A percentile compares a stretch with the other conserved stretches of the same genome.
These are phyloP conservation scores for Enteromius unitaeniatus DNA, from an alignment of 2,797 vertebrate genomes.

Conservation along the genomic window DNA sequence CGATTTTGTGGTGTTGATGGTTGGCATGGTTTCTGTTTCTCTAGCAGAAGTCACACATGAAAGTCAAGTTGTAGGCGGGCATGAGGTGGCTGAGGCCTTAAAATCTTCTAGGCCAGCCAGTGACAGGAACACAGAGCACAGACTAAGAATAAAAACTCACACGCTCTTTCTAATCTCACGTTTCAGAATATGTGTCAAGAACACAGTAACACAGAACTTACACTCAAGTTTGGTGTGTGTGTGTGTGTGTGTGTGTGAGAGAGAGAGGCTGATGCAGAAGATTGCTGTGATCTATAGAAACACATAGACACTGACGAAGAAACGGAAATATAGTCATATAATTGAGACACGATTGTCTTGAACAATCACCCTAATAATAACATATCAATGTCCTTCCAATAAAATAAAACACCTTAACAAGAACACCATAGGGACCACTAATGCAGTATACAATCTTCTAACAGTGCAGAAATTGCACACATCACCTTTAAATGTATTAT, in stretches of 20 bases:
- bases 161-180: conserved; percentile 70
- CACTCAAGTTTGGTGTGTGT: conserved; percentile 9
- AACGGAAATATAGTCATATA: neutral
- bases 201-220: conserved; percentile 42
- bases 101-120: conserved; percentile 39
- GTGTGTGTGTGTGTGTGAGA: conserved; percentile 1
- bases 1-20: conserved; percentile 22
- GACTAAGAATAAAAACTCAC: conserved; percentile 72
- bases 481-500: neutral
- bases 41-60: conserved; percentile 65
- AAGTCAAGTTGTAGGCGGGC: conserved; percentile 54
- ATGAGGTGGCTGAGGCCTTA: conserved; percentile 39
- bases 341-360: neutral
- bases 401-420: neutral
- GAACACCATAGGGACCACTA: neutral
- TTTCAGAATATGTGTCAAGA: conserved; percentile 59
- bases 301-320: neutral
- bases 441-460: neutral
- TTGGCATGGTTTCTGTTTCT: conserved; percentile 55
- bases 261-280: neutral
- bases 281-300: neutral
- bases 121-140: conserved; percentile 63
- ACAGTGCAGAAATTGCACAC: neutral
- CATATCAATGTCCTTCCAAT: neutral
- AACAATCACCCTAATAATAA: neutral